Base-by-base conservation (phyloP, 2,888 invertebrate genomes). In the Epistrophella euchroma region DNA sequence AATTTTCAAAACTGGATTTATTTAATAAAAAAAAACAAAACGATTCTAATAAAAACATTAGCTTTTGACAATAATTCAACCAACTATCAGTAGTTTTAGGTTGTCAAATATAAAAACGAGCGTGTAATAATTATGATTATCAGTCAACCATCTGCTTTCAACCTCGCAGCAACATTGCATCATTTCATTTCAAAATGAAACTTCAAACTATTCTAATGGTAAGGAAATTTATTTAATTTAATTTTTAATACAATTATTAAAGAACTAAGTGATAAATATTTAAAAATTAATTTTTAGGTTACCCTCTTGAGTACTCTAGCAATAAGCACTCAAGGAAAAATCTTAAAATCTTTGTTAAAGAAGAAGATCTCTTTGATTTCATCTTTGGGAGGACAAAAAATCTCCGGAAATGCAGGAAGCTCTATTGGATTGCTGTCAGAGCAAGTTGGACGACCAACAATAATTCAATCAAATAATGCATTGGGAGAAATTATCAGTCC, bases 291-390 rank as follows among this genome's bases (percentile, higher is more conserved):
- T 25, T 66, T 47, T 4, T 22, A 68, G 66, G 19, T 68, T 0
- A 68, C 50, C 15, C 22, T 68, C 2, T 22, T 68, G 10, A 35
- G 66, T n/a, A n/a, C 35, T 37, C 17, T 68, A 0, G 50, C 50
- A 6, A 35, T 68, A 6, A 37, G 10, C n/a, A 1, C n/a, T n/a
- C n/a, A 68, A 9, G 66, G 66, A 35, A 37, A 22, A 47, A 35
- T 37, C 13, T 37, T 68, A 3, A 50, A 68, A 22, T 5, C 50
- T 11, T 50, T 68, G 10, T 5, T 68, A n/a, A 50, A 37, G 6
- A 68, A 68, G 66, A 68, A 68, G 35, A 15, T 68, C 0, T 32
- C 66, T 1, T 15, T 66, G 4, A n/a, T 47, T 17, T 32, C 66
- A 66, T 47, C 47, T 6, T 1, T 66, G 0, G 47, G 47, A 32